Conservation (phyloP, 2,888 invertebrate genomes). For the Phalangium opilio region DNA sequence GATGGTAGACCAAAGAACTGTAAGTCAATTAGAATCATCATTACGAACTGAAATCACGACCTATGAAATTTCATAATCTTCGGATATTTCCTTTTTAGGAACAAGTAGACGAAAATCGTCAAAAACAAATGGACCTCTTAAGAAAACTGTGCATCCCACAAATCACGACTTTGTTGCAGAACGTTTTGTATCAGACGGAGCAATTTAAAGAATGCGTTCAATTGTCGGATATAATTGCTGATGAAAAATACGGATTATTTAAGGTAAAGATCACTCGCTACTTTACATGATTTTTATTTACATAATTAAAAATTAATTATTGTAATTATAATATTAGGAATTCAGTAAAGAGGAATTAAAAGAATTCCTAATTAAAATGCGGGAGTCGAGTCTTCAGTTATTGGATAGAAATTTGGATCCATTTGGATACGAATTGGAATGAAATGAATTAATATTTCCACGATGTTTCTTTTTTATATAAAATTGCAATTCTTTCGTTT, state of each 20-base stretch:
- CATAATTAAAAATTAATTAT: too few relatives aligned
- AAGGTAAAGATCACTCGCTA: too few relatives aligned
- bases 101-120: conserved; percentile 33
- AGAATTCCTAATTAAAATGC: conserved; percentile 57
- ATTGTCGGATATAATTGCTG: conserved; percentile 60
- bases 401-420: conserved; percentile 65
- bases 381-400: conserved; percentile 57
- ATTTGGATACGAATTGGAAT: conserved; percentile 42
- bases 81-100: conserved; percentile 19
- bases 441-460: too few relatives aligned
- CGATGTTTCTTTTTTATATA: too few relatives aligned
- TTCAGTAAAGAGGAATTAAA: conserved; percentile 50
- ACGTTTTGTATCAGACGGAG: conserved; percentile 57
- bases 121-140: conserved; percentile 54
- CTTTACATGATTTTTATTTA: too few relatives aligned
- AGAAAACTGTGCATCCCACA: conserved; percentile 71
- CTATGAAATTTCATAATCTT: too few relatives aligned
- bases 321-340: conserved; percentile 29
- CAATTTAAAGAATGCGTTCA: conserved; percentile 61
- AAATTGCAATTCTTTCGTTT: too few relatives aligned
- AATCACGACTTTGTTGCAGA: conserved; percentile 56
- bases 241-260: conserved; percentile 61
- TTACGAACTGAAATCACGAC: too few relatives aligned
- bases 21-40: too few relatives aligned
- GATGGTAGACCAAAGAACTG: conserved; percentile 48